Evolutionary conservation across 2,113 vertebrate genomes (phyloP).

Genomic region (Oenanthe melanoleuca): DNA sequence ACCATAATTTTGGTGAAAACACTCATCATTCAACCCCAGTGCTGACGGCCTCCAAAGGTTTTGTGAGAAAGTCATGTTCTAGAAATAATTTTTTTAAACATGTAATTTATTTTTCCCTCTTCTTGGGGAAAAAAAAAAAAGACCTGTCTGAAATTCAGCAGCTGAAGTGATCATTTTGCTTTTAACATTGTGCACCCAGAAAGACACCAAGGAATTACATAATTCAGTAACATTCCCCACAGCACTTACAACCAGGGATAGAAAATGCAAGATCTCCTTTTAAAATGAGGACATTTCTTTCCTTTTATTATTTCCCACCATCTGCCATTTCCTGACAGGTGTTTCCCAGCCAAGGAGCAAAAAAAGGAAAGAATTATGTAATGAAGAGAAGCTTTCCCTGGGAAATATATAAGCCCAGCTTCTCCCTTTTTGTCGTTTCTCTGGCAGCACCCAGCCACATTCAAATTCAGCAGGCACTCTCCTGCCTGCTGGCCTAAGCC

Average conservation of each 20-base stretch:
- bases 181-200: background rate
- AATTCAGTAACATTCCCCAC: slow-evolving; percentile 7
- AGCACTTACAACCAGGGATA: slow-evolving; percentile 17
- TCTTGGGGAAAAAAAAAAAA: background rate
- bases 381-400: slow-evolving; percentile 8
- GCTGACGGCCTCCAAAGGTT: background rate
- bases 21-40: background rate
- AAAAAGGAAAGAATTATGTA: slow-evolving; percentile 52
- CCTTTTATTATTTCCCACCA: slow-evolving; percentile 52
- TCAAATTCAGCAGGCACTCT: background rate
- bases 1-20: background rate
- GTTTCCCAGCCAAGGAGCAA: slow-evolving; percentile 39
- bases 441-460: background rate
- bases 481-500: background rate
- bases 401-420: slow-evolving; percentile 4
- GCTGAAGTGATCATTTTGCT: background rate
- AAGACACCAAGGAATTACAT: slow-evolving; percentile 21
- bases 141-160: background rate
- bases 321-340: slow-evolving; percentile 52
- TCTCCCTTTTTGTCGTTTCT: background rate
- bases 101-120: background rate
- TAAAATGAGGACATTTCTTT: slow-evolving; percentile 45
- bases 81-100: background rate
- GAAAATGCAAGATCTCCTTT: slow-evolving; percentile 41
- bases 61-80: rapidly evolving